phyloP scores from a whole-genome alignment of 1,140 invertebrate species.

The Gryon sp. region DNA sequence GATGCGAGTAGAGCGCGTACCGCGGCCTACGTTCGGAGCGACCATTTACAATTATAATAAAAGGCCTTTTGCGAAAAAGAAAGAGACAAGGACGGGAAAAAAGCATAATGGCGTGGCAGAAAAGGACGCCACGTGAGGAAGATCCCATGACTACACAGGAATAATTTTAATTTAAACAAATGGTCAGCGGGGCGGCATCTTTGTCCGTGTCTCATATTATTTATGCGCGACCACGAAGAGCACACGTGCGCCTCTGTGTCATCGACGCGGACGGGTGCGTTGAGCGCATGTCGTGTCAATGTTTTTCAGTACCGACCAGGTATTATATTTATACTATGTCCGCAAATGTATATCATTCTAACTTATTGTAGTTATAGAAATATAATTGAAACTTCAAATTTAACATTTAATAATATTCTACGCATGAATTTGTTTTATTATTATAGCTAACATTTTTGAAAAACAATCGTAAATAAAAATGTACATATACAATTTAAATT shows the following conservation, averaged over 20 bases:
- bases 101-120: slow-evolving; percentile 21
- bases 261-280: slow-evolving; percentile 74
- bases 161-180: slow-evolving; percentile 81
- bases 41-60: slow-evolving; percentile 78
- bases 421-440: too few relatives aligned
- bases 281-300: slow-evolving; percentile 74
- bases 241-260: slow-evolving; percentile 79
- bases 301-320: slow-evolving; percentile 72
- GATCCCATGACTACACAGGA: slow-evolving; percentile 62
- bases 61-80: slow-evolving; percentile 68
- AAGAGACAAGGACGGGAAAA: slow-evolving; percentile 21
- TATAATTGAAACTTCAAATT: too few relatives aligned
- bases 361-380: too few relatives aligned
- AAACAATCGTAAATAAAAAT: too few relatives aligned
- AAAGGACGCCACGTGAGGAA: slow-evolving; percentile 37
- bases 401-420: too few relatives aligned
- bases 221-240: slow-evolving; percentile 76
- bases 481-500: too few relatives aligned
- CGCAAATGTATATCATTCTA: slow-evolving; percentile 8
- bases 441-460: too few relatives aligned
- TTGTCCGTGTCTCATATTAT: slow-evolving; percentile 79
- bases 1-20: slow-evolving; percentile 35
- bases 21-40: slow-evolving; percentile 61
- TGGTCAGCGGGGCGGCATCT: slow-evolving; percentile 78
- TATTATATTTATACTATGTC: slow-evolving; percentile 52